Percentiles rank a stretch among this genome's conserved stretches.
Conservation (phyloP, 2,113 vertebrate genomes). For the Recurvirostra avosetta region DNA sequence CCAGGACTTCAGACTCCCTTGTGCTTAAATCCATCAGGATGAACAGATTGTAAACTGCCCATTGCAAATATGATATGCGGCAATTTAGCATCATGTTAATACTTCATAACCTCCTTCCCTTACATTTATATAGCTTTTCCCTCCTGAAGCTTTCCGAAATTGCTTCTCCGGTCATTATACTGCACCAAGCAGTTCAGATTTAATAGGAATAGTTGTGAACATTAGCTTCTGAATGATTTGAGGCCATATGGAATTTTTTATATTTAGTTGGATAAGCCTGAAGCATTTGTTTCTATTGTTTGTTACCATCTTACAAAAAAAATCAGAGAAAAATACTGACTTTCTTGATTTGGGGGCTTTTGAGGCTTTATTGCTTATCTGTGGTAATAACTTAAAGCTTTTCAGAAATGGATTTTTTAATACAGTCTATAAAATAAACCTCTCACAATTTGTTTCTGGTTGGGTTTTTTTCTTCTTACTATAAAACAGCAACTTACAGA, state of each 20-base stretch:
- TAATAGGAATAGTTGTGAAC: slow-evolving; percentile 9
- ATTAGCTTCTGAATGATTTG: background rate
- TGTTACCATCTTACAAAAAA: background rate
- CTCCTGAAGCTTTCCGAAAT: slow-evolving; percentile 66
- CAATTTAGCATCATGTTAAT: slow-evolving; percentile 63
- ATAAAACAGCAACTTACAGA: background rate
- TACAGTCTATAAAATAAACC: background rate
- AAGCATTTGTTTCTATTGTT: slow-evolving; percentile 31
- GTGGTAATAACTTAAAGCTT: background rate
- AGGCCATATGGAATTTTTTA: background rate
- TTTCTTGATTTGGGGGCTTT: background rate
- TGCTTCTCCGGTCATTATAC: slow-evolving; percentile 20
- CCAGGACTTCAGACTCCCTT: slow-evolving; percentile 51
- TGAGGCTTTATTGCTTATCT: background rate
- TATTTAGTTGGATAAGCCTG: background rate
- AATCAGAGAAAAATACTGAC: background rate
- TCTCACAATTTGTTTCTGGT: background rate
- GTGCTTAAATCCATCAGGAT: slow-evolving; percentile 62
- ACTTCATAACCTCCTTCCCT: slow-evolving; percentile 28
- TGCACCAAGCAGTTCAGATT: background rate
- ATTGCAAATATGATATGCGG: slow-evolving; percentile 60
- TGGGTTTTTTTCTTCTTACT: background rate
- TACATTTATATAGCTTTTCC: slow-evolving; percentile 34
- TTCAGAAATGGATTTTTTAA: background rate
- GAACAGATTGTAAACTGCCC: slow-evolving; percentile 76